Base-by-base conservation (phyloP, 1,140 invertebrate species). In the Ditylenchus dipsaci region DNA sequence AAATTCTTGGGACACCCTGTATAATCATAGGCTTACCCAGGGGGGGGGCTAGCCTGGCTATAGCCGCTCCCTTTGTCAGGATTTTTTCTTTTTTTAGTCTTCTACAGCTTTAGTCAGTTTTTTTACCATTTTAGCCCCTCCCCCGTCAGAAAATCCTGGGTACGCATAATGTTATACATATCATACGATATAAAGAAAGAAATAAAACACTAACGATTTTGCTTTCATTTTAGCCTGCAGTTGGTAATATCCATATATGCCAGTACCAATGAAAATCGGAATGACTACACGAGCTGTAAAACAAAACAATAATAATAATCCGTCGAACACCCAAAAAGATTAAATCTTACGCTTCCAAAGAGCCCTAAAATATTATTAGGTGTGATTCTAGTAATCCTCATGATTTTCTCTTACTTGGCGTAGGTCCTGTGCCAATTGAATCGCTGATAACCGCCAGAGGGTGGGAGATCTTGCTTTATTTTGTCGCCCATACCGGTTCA, bases 391-490 rank as follows among this genome's bases (percentile, higher is more conserved):
- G 33, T 11, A 38, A 38, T 38, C 11, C 3, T 38, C 33, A 38
- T 38, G 11, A 11, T n/a, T 38, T 38, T 38, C 33, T 38, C 33
- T 38, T 38, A 38, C 62, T 80, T 79, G 13, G 81, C 72, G 61
- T 70, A 83, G 1, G 79, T 80, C 30, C 76, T 65, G 26, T 64
- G 53, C 23, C 65, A 71, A 76, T 78, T 78, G 72, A 83, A 76
- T 11, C 71, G 65, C n/a, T 69, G 65, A 74, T 85, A 85, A 7
- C 84, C 84, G 29, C 82, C 82, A 38, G 72, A 42, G 26, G 84
- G 84, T 27, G 84, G 83, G 75, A 85, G 78, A 49, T 85, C 84
- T 67, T 85, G 84, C 29, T 73, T 59, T 29, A 33, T 33, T 63
- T 76, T 73, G 5, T 49, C 42, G 23, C 57, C 26, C 67, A 68